Evolutionary conservation across 2,113 vertebrate genomes (phyloP).

Genomic region (Picathartes gymnocephalus): DNA sequence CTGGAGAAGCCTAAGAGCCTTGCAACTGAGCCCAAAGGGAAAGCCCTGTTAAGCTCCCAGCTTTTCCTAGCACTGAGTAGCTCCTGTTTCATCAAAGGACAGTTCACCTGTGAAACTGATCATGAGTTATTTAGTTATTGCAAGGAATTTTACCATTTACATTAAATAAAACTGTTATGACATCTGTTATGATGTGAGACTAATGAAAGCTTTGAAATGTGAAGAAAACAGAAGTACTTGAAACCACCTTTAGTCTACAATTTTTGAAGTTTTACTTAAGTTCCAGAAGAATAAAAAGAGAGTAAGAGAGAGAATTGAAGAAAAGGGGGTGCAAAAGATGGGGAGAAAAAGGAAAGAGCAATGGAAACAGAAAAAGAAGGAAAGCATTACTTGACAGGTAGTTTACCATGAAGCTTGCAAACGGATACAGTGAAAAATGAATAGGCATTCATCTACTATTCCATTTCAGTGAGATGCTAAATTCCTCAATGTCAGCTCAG

Average conservation of each 20-base stretch:
- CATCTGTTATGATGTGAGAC: not conserved
- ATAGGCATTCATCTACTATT: not conserved
- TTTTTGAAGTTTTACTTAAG: not conserved
- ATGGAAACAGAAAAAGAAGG: not conserved
- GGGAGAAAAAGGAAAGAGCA: not conserved
- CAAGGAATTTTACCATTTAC: not conserved
- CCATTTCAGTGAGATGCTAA: not conserved
- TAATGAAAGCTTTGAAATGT: not conserved
- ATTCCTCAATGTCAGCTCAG: not conserved
- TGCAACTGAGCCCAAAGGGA: not conserved
- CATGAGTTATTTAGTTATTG: not conserved
- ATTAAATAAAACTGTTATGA: not conserved
- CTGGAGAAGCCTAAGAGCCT: not conserved
- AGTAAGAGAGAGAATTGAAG: not conserved
- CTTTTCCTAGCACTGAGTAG: not conserved
- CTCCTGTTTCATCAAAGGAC: not conserved
- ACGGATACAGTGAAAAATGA: not conserved
- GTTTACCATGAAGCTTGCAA: not conserved
- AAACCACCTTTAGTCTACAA: not conserved
- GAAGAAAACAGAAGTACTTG: not conserved
- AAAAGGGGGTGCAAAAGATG: not conserved
- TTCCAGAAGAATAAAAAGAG: not conserved
- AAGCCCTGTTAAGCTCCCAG: not conserved
- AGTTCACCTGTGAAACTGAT: not conserved
- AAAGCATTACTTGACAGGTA: not conserved